Evolutionary conservation across 2,888 invertebrate species (phyloP), one percentile per base, ranked within the genome.

Genomic region (Cerceris ruficornis): DNA sequence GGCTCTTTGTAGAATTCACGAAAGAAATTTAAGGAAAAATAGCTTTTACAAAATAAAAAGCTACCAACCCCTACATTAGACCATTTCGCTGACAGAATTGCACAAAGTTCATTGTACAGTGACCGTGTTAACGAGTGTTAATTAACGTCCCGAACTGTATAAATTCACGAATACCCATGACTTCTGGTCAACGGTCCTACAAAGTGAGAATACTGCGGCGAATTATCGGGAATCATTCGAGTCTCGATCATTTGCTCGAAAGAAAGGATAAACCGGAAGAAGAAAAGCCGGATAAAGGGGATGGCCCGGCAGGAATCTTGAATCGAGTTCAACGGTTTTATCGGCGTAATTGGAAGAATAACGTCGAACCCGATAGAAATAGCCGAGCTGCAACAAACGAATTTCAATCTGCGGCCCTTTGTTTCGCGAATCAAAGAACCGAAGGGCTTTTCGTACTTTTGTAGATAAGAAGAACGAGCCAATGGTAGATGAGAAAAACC

Each of bases 341-440:
- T 85, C 86, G 81, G 64, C 72, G 83, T 86, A 88, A 87, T 87
- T 80, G 86, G 80, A 86, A 86, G 84, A 87, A 86, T 85, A 88
- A 88, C 84, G 86, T 86, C 82, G 82, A 82, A 86, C 83, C 85
- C 84, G 83, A 87, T 88, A 86, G 81, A 71, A 75, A 55, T 71
- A 72, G 73, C 69, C 70, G 64, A 58, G 75, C 46, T 80, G 78
- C 80, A 83, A 81, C 75, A 81, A 73, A 75, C 84, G 89, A 88
- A 88, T 89, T 89, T 89, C 86, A 88, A 89, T 89, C 87, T 85
- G 73, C 83, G 74, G 76, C 67, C 82, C 83, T 88, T 88, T 87
- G 86, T 87, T 89, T 89, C 82, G 73, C 66, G 83, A 83, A 86
- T 86, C 85, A 87, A 88, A 87, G 86, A 83, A 82, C 81, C 73